A percentile compares a stretch with the other conserved stretches of the same genome.
Conservation (phyloP, 1,140 invertebrate species). For the Lepidotrigona ventralis region DNA sequence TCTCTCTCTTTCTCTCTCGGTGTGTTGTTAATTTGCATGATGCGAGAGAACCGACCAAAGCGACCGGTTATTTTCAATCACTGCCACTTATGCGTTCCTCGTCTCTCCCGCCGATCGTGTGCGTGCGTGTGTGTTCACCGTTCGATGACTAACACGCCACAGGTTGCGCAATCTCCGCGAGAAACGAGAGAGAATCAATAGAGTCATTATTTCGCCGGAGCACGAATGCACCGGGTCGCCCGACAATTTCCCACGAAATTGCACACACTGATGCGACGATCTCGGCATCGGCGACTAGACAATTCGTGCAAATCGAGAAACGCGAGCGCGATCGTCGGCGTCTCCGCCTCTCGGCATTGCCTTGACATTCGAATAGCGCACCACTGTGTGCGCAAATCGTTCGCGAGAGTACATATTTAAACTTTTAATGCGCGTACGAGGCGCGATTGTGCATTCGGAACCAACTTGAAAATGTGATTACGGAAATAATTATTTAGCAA, state of each 20-base stretch:
- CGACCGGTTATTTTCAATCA: constrained; percentile 43
- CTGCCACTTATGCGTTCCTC: constrained; percentile 27
- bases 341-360: too few species aligned
- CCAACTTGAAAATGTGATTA: too few species aligned
- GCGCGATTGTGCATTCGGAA: neutral
- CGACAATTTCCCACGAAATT: neutral
- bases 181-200: constrained; percentile 36
- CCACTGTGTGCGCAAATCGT: neutral
- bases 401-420: neutral
- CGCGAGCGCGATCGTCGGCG: neutral
- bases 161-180: constrained; percentile 24
- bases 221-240: neutral
- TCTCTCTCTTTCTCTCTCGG: too few species aligned
- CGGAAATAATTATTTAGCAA: too few species aligned
- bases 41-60: neutral
- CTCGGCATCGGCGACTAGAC: neutral
- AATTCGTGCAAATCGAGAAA: neutral
- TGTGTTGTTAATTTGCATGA: constrained; percentile 34
- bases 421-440: neutral
- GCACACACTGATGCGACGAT: too few species aligned
- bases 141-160: constrained; percentile 36
- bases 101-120: neutral
- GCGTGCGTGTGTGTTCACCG: too few species aligned
- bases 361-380: neutral
- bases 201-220: constrained; percentile 9